These are phyloP conservation scores for Myotis lucifugus DNA, from an alignment of 2,113 vertebrate species.

Conservation along the genomic window DNA sequence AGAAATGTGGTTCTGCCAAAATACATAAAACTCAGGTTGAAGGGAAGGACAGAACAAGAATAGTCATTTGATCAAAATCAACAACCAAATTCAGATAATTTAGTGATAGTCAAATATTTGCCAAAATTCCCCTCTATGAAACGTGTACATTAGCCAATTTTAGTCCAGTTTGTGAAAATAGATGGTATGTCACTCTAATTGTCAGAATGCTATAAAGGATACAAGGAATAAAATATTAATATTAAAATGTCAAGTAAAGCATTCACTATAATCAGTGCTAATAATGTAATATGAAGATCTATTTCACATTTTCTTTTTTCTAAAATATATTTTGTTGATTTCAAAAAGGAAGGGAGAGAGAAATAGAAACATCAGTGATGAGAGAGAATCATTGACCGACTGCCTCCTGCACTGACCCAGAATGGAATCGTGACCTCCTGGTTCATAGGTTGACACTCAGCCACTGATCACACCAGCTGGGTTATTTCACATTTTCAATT, in stretches of 20 bases:
- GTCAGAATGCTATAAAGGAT: not conserved
- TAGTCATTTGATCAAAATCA: not conserved
- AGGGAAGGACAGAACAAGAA: not conserved
- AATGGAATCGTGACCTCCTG: too few species aligned
- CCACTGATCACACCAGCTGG: too few species aligned
- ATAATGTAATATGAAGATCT: not conserved
- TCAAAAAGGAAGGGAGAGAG: too few species aligned
- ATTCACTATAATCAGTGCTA: not conserved
- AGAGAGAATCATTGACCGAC: too few species aligned
- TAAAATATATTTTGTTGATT: too few species aligned
- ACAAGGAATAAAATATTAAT: constrained; percentile 38
- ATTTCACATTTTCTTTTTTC: not conserved
- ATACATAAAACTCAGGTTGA: not conserved
- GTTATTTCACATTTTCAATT: not conserved
- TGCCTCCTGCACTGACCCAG: too few species aligned
- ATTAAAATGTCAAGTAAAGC: not conserved
- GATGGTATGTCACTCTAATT: not conserved
- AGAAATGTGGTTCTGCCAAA: not conserved
- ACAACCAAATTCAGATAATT: not conserved
- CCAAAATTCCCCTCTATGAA: not conserved
- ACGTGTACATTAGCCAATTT: not conserved
- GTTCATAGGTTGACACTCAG: too few species aligned
- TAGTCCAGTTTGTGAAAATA: not conserved
- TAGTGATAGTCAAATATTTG: not conserved
- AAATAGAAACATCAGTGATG: too few species aligned